A percentile compares a stretch with the other conserved stretches of the same genome.
Evolutionary conservation across 1,140 invertebrate genomes (phyloP).

Genomic region (Steinernema khuongi): DNA sequence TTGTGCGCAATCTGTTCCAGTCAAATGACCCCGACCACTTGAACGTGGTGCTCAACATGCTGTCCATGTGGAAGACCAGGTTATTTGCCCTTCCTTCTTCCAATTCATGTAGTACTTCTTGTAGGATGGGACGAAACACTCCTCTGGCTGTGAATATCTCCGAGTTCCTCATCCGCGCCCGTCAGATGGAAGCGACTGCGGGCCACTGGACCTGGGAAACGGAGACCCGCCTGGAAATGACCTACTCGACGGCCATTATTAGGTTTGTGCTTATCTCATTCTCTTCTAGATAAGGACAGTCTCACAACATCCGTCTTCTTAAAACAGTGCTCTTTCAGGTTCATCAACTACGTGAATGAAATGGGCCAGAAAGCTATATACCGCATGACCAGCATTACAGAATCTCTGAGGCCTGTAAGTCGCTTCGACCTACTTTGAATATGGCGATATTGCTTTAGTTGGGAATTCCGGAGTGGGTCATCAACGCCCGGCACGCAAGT

Average conservation of each 20-base stretch:
- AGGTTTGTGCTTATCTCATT: neutral
- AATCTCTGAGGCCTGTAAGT: neutral
- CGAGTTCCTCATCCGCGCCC: neutral
- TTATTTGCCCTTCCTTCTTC: neutral
- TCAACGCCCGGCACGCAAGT: neutral
- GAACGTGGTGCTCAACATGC: neutral
- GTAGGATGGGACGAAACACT: neutral
- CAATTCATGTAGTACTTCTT: neutral
- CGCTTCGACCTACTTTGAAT: neutral
- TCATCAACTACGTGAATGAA: neutral
- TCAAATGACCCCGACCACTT: neutral
- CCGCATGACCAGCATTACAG: neutral
- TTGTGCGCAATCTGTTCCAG: neutral
- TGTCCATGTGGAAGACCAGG: neutral
- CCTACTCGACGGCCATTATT: neutral
- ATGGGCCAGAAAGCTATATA: neutral
- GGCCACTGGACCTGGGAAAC: neutral
- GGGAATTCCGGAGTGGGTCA: neutral
- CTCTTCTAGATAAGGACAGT: too few relatives aligned
- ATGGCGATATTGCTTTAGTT: neutral
- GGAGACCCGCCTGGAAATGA: neutral
- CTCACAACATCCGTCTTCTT: too few relatives aligned
- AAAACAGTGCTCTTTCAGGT: too few relatives aligned
- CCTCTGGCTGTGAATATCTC: neutral
- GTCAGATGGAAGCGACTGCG: neutral